Evolutionary conservation across 1,140 invertebrate species (phyloP).

Genomic region (Megalonaias nervosa): DNA sequence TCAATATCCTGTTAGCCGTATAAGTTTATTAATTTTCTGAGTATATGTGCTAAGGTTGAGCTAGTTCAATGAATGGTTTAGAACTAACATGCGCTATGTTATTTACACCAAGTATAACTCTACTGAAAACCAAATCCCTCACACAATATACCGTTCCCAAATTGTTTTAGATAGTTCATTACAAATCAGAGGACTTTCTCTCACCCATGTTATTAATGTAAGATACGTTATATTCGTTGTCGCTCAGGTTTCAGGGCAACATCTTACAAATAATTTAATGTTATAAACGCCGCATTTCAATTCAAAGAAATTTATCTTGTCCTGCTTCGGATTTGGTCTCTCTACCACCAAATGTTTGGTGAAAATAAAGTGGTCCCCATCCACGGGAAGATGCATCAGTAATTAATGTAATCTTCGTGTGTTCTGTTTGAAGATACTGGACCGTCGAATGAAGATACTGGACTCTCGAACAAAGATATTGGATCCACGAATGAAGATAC

Average conservation of each 20-base stretch:
- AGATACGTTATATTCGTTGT: not conserved
- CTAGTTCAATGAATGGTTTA: not conserved
- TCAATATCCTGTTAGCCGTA: conserved; percentile 7
- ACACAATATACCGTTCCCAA: conserved; percentile 2
- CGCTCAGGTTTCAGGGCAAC: not conserved
- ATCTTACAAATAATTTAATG: not conserved
- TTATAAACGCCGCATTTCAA: not conserved
- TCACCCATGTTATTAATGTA: conserved; percentile 15
- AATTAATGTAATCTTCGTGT: not conserved
- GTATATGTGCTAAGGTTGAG: not conserved
- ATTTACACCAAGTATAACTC: not conserved
- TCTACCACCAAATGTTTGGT: conserved; percentile 2
- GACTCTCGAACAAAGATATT: too few species aligned
- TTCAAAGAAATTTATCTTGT: conserved; percentile 9
- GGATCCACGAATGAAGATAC: too few species aligned
- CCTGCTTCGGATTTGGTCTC: not conserved
- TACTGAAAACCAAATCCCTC: not conserved
- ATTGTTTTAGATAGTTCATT: not conserved
- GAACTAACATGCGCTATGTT: conserved; percentile 5
- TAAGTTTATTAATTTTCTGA: not conserved
- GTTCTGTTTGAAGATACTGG: not conserved
- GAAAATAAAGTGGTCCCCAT: not conserved
- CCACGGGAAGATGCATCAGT: not conserved
- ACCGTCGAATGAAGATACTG: conserved; percentile 5
- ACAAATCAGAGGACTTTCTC: not conserved